Conservation (phyloP, 1,140 invertebrate genomes). For the Lordiphosa mommai region DNA sequence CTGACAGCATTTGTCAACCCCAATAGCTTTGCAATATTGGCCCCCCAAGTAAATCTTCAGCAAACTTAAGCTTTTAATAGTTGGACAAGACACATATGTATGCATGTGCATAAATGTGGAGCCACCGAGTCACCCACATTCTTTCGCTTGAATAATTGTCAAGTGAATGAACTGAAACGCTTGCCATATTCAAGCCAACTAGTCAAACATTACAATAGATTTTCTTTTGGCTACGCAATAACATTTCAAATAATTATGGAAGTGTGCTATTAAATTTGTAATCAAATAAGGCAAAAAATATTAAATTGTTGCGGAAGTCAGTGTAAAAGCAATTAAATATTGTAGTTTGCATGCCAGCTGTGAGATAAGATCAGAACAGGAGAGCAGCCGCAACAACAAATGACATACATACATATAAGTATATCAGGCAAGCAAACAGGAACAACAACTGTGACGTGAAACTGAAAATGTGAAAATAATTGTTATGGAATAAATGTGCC, state of each 20-base stretch:
- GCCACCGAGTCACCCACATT: constrained; percentile 9
- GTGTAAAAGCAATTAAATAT: constrained; percentile 6
- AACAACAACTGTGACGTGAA: background rate
- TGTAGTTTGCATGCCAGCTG: constrained; percentile 17
- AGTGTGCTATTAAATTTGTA: constrained; percentile 13
- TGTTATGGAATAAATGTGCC: background rate
- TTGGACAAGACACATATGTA: no score
- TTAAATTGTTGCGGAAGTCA: constrained; percentile 16
- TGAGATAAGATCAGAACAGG: constrained; percentile 30
- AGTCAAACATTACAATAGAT: background rate
- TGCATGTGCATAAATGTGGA: constrained; percentile 22
- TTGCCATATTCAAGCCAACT: constrained; percentile 3
- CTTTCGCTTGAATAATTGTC: constrained; percentile 38
- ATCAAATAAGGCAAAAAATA: constrained; percentile 11
- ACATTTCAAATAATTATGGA: background rate
- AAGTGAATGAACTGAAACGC: constrained; percentile 30
- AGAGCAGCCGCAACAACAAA: no score
- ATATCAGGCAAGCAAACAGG: constrained; percentile 1
- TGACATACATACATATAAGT: background rate
- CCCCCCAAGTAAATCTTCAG: constrained; percentile 31
- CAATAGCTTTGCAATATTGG: constrained; percentile 25
- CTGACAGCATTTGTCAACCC: constrained; percentile 26
- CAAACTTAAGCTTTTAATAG: constrained; percentile 41
- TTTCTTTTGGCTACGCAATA: background rate
- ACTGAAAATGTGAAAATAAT: constrained; percentile 52